These are phyloP conservation scores for Acleris laterana DNA, from an alignment of 2,888 invertebrate genomes.

Conservation along the genomic window DNA sequence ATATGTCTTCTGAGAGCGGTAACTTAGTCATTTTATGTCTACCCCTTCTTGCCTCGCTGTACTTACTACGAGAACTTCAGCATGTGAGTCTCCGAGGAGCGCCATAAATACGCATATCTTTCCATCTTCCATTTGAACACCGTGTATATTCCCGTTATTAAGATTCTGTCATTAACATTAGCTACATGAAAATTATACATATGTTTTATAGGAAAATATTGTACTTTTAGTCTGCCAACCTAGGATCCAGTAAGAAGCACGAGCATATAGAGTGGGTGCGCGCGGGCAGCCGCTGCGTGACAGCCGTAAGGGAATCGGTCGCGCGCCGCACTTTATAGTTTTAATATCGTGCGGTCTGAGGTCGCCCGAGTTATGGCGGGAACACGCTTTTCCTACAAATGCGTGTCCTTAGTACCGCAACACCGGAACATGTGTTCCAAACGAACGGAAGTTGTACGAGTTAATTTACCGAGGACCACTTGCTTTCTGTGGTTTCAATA, in stretches of 20 bases:
- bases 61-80: conserved; percentile 72
- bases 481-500: conserved; percentile 44
- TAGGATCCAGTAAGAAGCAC: conserved; percentile 45
- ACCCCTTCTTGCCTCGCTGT: conserved; percentile 72
- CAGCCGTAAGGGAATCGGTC: conserved; percentile 62
- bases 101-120: conserved; percentile 77
- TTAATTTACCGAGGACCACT: conserved; percentile 53
- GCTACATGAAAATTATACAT: conserved; percentile 38
- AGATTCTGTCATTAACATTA: conserved; percentile 43
- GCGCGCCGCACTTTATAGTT: conserved; percentile 79
- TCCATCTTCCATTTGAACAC: conserved; percentile 73
- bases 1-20: conserved; percentile 80
- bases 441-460: conserved; percentile 49
- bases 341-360: conserved; percentile 77
- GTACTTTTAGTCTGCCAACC: conserved; percentile 6
- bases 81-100: conserved; percentile 71
- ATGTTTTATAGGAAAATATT: not conserved
- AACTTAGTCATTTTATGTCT: conserved; percentile 83
- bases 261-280: conserved; percentile 56
- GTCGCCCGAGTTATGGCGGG: conserved; percentile 64
- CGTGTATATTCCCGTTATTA: conserved; percentile 54
- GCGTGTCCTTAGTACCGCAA: conserved; percentile 55
- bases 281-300: conserved; percentile 50
- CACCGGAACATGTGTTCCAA: conserved; percentile 51
- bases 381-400: conserved; percentile 71